Base-by-base conservation (phyloP, 2,888 invertebrate genomes). In the Hedya salicella region DNA sequence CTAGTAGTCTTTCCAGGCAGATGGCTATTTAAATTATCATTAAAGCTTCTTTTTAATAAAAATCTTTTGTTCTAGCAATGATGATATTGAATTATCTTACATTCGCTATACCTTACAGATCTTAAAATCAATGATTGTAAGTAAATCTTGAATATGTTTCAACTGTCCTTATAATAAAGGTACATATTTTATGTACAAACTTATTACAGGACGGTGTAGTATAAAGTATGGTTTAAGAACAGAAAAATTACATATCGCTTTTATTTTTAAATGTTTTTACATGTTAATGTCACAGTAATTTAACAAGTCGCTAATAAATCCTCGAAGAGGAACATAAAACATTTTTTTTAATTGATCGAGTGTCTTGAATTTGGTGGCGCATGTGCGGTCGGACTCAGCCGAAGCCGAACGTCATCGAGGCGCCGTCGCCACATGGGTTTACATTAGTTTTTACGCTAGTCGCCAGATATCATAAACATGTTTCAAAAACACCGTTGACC, bases 381-480 rank as follows among this genome's bases (percentile, higher is more conserved):
- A 78, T 74, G 70, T 78, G 78, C 69, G 73, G 79, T 75, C 80
- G 76, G n/a, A n/a, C n/a, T n/a, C n/a, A 50, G 71, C 69, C 68
- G n/a, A n/a, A 70, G 69, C 66, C 73, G 73, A 75, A 78, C 83
- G 83, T 78, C 83, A 78, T 69, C 78, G 75, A 68, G 78, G 67
- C 75, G 77, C 75, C 77, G 80, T 78, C 80, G 71, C 72, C 79
- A 73, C 71, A 76, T 64, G 64, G 64, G 21, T 32, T 77, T 25
- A 25, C 25, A 25, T 25, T 88, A 89, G 83, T 87, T 89, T 88
- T 80, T 73, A 68, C 63, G 69, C 73, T 57, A 73, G 78, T 79
- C 79, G 81, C 82, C 80, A 80, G 78, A 80, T 77, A 74, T 78
- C 78, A 79, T 78, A 79, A 80, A 79, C 77, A 78, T 74, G 72